Conservation (phyloP, 2,797 vertebrate species). For the Zenarchopterus dispar region DNA sequence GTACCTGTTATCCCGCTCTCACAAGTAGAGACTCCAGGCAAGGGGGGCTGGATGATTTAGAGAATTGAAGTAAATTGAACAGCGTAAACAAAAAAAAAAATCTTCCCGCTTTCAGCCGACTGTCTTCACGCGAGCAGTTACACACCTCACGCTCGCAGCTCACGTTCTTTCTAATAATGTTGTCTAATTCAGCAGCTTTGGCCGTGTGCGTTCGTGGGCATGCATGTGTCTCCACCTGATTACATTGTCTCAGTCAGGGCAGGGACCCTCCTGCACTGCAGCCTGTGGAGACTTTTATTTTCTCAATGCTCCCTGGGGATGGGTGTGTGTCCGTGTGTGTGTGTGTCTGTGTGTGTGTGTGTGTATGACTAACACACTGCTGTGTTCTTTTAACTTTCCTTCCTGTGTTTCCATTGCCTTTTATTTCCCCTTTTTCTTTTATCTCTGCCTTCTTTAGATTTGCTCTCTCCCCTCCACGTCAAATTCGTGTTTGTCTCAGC, state of each 20-base stretch:
- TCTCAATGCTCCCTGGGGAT: conserved; percentile 38
- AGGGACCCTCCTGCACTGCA: conserved; percentile 27
- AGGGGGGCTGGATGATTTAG: conserved; percentile 10
- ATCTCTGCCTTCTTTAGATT: not conserved
- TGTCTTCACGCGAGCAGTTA: not conserved
- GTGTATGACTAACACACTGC: conserved; percentile 14
- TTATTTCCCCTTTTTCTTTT: conserved; percentile 3
- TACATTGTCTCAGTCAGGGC: conserved; percentile 34
- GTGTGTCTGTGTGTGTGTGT: conserved; percentile 15
- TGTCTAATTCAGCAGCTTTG: conserved; percentile 13
- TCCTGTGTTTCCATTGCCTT: not conserved
- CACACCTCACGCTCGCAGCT: too few relatives aligned
- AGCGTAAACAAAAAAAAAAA: not conserved
- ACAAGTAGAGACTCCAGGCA: conserved; percentile 4
- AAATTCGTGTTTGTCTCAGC: not conserved
- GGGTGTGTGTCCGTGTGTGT: conserved; percentile 17
- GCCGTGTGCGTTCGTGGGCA: not conserved
- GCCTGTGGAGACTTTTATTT: conserved; percentile 46
- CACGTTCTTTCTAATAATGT: not conserved
- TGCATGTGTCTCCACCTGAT: conserved; percentile 17
- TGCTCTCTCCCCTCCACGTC: not conserved
- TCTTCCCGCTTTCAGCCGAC: not conserved
- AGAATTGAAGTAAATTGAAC: conserved; percentile 4
- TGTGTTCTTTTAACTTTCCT: conserved; percentile 7
- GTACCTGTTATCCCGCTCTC: conserved; percentile 51